Base-by-base conservation (phyloP, 2,888 invertebrate genomes). In the Phyllotreta cruciferae region DNA sequence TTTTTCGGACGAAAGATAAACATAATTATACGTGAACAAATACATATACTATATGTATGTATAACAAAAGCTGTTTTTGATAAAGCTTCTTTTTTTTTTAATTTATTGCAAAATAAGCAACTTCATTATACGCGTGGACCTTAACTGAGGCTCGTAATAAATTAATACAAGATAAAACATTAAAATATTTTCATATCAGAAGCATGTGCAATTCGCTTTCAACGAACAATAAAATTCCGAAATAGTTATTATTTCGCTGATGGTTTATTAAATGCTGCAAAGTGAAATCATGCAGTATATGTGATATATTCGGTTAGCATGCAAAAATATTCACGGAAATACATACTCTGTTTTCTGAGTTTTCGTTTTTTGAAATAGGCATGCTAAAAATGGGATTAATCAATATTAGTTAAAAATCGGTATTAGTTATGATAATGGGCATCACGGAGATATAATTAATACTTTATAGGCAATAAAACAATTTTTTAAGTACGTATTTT, bases 361-460 rank as follows among this genome's bases (percentile, higher is more conserved):
- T 81, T 81, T 80, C 81, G 75, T 77, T 80, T 80, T 81, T 79
- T 81, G 78, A 81, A 81, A 78, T 81, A 81, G 73, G 81, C 77
- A 76, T 78, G 81, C 81, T 81, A 78, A 66, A 74, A 72, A 65
- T 61, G 66, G 62, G 65, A 70, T 66, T 68, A 60, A 66, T 58
- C 60, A 38, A 42, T 62, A 60, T 68, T 69, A 69, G 63, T 24
- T 24, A 24, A 24, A 24, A 1, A 24, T 24, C 24, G 2, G 24
- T 24, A 24, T 24, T 24, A 24, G 24, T 24, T 6, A 41, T 35
- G 24, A 42, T 47, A 62, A 50, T 50, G 56, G 9, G n/a, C 38
- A 41, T 11, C 8, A 34, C 35, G 55, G 62, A 41, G 9, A 3
- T 41, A 8, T 6, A 41, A 10, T n/a, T 41, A 41, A 41, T 9